These are phyloP conservation scores for Clanis bilineata DNA, from an alignment of 2,888 invertebrate genomes.

Conservation along the genomic window DNA sequence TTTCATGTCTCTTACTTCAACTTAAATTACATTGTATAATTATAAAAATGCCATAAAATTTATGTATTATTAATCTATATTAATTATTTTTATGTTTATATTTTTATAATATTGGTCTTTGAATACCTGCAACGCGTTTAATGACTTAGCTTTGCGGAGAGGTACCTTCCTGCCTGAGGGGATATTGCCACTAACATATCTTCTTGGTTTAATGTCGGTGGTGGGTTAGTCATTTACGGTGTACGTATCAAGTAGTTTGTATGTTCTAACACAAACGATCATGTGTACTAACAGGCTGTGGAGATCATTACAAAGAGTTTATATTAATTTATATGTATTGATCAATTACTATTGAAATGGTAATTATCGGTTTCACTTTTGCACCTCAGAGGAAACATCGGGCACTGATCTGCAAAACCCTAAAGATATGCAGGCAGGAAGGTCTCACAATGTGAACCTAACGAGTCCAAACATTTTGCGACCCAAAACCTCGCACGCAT, in stretches of 20 bases:
- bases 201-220: slow-evolving; percentile 63
- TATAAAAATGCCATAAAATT: slow-evolving; percentile 38
- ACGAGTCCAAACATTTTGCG: slow-evolving; percentile 67
- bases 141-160: slow-evolving; percentile 81
- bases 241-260: slow-evolving; percentile 53
- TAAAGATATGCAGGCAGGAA: slow-evolving; percentile 85
- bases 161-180: slow-evolving; percentile 83
- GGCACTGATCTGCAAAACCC: slow-evolving; percentile 78
- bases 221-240: slow-evolving; percentile 58
- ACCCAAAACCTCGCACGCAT: slow-evolving; percentile 68
- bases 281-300: slow-evolving; percentile 56
- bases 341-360: slow-evolving; percentile 53
- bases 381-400: slow-evolving; percentile 80
- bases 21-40: slow-evolving; percentile 24
- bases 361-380: slow-evolving; percentile 77
- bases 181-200: slow-evolving; percentile 73
- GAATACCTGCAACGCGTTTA: slow-evolving; percentile 57
- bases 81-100: slow-evolving; percentile 25
- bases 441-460: slow-evolving; percentile 80
- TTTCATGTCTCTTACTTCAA: slow-evolving; percentile 5
- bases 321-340: slow-evolving; percentile 35
- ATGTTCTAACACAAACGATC: slow-evolving; percentile 57
- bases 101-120: slow-evolving; percentile 25
- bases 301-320: slow-evolving; percentile 37
- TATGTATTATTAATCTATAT: slow-evolving; percentile 22